Conservation (phyloP, 2,888 invertebrate genomes). For the Monochamus alternatus region DNA sequence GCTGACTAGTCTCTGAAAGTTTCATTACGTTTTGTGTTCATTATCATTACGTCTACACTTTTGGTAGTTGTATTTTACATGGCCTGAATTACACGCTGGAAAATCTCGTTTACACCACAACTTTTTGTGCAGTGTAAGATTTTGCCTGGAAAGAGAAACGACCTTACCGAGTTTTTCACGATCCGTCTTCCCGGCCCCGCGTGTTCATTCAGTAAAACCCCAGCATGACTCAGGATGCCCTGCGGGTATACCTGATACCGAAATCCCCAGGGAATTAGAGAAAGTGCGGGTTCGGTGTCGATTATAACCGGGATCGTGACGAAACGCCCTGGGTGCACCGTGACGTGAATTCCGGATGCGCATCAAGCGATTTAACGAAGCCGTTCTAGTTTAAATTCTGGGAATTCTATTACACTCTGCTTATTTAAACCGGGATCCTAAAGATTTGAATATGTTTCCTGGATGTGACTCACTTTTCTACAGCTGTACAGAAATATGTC, state of each 20-base stretch:
- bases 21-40: too few species aligned
- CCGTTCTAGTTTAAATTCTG: slow-evolving; percentile 14
- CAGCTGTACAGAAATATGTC: too few species aligned
- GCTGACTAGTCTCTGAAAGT: too few species aligned
- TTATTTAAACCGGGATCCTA: background rate
- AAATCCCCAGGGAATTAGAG: slow-evolving; percentile 15
- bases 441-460: background rate
- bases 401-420: slow-evolving; percentile 19
- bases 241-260: slow-evolving; percentile 19
- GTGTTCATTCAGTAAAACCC: background rate
- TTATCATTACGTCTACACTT: too few species aligned
- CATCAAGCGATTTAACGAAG: slow-evolving; percentile 2
- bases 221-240: background rate
- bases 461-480: too few species aligned
- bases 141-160: too few species aligned
- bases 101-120: too few species aligned
- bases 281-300: slow-evolving; percentile 22
- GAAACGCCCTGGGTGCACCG: slow-evolving; percentile 20
- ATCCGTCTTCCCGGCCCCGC: background rate
- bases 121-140: too few species aligned
- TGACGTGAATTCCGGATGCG: slow-evolving; percentile 20
- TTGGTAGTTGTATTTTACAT: too few species aligned
- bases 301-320: slow-evolving; percentile 26
- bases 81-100: too few species aligned
- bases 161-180: background rate